Conservation (phyloP, 2,888 invertebrate species). For the Hydrotaea diabolus region DNA sequence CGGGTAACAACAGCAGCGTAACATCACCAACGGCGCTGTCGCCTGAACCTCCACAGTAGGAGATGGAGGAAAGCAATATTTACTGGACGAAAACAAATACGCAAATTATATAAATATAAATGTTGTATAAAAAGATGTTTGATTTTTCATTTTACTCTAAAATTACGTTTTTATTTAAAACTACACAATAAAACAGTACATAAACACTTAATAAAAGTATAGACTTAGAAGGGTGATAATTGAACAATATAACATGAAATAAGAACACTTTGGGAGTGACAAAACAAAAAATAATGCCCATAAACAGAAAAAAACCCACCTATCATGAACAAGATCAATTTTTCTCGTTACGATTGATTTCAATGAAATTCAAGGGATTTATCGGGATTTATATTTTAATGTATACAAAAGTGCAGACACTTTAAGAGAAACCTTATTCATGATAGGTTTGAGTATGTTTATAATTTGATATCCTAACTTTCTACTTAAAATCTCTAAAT, state of each 20-base stretch:
- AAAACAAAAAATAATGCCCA: background rate
- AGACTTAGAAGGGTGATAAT: background rate
- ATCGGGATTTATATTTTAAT: too few relatives aligned
- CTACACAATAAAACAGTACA: slow-evolving; percentile 54
- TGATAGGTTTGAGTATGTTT: background rate
- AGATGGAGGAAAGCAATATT: background rate
- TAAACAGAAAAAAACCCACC: too few relatives aligned
- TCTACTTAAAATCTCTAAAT: background rate
- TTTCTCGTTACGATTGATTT: too few relatives aligned
- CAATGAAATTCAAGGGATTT: too few relatives aligned
- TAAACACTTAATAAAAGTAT: slow-evolving; percentile 28
- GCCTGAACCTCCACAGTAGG: slow-evolving; percentile 48
- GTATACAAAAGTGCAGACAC: too few relatives aligned
- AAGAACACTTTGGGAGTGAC: background rate
- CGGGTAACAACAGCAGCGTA: slow-evolving; percentile 55
- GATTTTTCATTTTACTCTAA: slow-evolving; percentile 4
- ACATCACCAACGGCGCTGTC: slow-evolving; percentile 62
- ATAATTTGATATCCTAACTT: background rate
- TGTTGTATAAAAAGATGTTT: slow-evolving; percentile 23
- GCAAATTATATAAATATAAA: slow-evolving; percentile 6
- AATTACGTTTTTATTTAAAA: slow-evolving; percentile 44
- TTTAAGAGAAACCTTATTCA: too few relatives aligned
- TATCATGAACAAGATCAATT: too few relatives aligned
- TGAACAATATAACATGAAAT: background rate
- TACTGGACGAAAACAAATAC: slow-evolving; percentile 17